Evolutionary conservation across 2,888 invertebrate species (phyloP), one percentile per base, ranked within the genome.

Genomic region (Apotomis turbidana): DNA sequence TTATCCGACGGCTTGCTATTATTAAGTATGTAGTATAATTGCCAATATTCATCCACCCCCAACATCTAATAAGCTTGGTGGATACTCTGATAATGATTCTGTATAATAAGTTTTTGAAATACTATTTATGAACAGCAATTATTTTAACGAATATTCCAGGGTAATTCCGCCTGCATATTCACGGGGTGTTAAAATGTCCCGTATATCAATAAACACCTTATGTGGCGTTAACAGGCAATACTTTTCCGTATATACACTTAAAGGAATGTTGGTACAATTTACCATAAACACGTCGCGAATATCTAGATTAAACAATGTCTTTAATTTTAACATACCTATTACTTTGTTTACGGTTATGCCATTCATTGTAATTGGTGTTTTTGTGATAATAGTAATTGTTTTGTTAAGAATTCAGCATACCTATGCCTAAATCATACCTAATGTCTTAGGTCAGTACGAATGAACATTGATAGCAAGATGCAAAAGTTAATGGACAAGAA

Each of bases 271-370:
- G 46, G 8, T 44, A 66, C 46, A 46, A 46, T 54, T 54, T 64
- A 27, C 46, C n/a, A 54, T 57, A 66, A 66, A 66, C 57, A 66
- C 46, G 27, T 46, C 55, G 55, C 66, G 55, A 66, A 57, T 66
- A 66, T 66, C 55, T 57, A 66, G 36, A 57, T 57, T 66, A 57
- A 66, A 66, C 46, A 57, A 66, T 46, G n/a, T 55, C 46, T 66
- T 66, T 66, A 36, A 4, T 55, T 27, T 44, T 66, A 55, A 58
- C 38, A 38, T 55, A 38, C n/a, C 38, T 58, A 66, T 46, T 55
- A 46, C 46, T n/a, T 46, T 66, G 66, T 66, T 66, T 66, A 66
- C 66, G 46, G 66, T 66, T 57, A 8, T 38, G 66, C 46, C 55
- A 55, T 44, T 27, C 46, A 44, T 57, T 55, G 3, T 54, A 5